Evolutionary conservation across 1,140 invertebrate genomes (phyloP).

Genomic region (Rhyzopertha dominica): DNA sequence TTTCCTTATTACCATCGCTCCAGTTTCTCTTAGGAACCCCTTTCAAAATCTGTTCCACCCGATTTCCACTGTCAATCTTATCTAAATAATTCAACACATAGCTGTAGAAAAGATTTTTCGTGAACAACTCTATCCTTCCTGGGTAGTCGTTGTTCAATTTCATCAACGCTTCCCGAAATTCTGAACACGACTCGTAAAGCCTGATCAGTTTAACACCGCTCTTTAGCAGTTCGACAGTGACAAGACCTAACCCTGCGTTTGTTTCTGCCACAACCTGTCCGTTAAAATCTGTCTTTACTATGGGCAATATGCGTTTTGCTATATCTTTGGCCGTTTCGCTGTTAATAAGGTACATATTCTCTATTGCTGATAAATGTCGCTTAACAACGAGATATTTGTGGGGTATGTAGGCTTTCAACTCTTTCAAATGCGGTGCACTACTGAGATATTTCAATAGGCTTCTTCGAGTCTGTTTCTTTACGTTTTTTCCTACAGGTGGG

Average conservation of each 20-base stretch:
- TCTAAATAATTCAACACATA: conserved; percentile 27
- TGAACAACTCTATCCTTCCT: conserved; percentile 28
- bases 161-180: conserved; percentile 30
- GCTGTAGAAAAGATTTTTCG: conserved; percentile 33
- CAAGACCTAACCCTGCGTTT: conserved; percentile 35
- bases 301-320: conserved; percentile 23
- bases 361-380: conserved; percentile 1
- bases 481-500: no score
- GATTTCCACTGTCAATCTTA: conserved; percentile 29
- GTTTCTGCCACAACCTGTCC: conserved; percentile 36
- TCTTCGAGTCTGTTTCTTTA: no score
- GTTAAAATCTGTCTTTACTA: conserved; percentile 15
- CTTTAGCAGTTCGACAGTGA: conserved; percentile 31
- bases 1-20: conserved; percentile 31
- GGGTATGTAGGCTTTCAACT: no score
- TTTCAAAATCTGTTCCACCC: conserved; percentile 31
- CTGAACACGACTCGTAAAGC: conserved; percentile 34
- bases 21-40: conserved; percentile 35
- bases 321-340: conserved; percentile 24
- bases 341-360: conserved; percentile 28
- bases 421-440: no score
- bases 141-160: conserved; percentile 15
- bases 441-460: no score
- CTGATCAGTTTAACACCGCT: conserved; percentile 21
- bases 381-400: no score